Evolutionary conservation across 2,888 invertebrate species (phyloP).

Genomic region (Eupithecia exiguata): DNA sequence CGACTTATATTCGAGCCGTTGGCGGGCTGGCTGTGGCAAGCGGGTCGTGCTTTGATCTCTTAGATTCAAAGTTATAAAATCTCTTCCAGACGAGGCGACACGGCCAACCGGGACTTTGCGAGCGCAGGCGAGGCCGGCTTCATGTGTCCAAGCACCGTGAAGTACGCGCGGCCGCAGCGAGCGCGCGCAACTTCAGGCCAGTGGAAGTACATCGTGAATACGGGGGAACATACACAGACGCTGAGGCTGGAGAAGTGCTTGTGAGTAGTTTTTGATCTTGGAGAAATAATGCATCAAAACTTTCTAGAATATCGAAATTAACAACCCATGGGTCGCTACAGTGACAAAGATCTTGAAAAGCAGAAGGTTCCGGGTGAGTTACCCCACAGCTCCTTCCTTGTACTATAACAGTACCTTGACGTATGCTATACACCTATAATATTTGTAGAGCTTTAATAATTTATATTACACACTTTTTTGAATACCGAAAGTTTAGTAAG

Average conservation of each 20-base stretch:
- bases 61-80: neutral
- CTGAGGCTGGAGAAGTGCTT: conserved; percentile 91
- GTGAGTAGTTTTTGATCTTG: conserved; percentile 75
- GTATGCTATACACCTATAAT: too few species aligned
- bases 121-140: conserved; percentile 86
- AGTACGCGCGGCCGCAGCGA: conserved; percentile 91
- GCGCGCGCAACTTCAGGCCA: conserved; percentile 91
- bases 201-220: conserved; percentile 94
- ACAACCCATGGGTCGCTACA: too few species aligned
- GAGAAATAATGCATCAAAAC: neutral
- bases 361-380: neutral
- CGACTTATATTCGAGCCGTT: too few species aligned
- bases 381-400: neutral
- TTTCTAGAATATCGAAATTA: neutral
- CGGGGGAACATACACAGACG: conserved; percentile 93
- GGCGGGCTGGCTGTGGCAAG: neutral
- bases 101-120: conserved; percentile 78
- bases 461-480: too few species aligned
- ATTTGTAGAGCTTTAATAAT: too few species aligned
- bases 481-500: too few species aligned
- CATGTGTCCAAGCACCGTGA: conserved; percentile 91
- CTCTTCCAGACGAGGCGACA: conserved; percentile 84
- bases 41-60: too few species aligned
- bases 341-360: too few species aligned
- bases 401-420: neutral